phyloP scores from a whole-genome alignment of 2,888 invertebrate species.

The Lasioglossum vierecki region DNA sequence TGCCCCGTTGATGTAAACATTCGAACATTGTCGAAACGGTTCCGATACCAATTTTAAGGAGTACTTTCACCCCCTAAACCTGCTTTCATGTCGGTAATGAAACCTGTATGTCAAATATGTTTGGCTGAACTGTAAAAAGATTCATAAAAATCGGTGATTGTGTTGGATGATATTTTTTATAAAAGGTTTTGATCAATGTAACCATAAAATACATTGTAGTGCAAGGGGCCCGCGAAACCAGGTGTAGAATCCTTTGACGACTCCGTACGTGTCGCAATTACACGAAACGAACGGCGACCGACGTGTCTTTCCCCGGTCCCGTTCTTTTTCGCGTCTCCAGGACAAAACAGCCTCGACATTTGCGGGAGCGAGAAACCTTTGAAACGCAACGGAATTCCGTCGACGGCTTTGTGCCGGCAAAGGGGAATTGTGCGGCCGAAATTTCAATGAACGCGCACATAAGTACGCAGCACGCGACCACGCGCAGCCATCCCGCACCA shows the following conservation, averaged over 20 bases:
- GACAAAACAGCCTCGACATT: conserved; percentile 57
- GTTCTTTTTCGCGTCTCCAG: not conserved
- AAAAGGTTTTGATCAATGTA: not conserved
- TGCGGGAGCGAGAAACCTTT: conserved; percentile 35
- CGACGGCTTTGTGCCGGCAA: conserved; percentile 46
- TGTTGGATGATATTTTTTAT: no score
- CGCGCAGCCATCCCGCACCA: not conserved
- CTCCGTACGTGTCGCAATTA: conserved; percentile 61
- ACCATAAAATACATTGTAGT: not conserved
- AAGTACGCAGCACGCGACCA: not conserved
- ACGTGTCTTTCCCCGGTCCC: not conserved
- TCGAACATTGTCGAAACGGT: no score
- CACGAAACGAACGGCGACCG: conserved; percentile 49
- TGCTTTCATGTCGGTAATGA: no score
- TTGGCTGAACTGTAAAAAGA: no score
- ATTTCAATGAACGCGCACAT: conserved; percentile 53
- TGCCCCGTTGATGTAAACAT: no score
- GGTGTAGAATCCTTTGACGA: conserved; percentile 57
- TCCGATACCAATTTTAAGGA: no score
- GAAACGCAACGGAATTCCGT: conserved; percentile 54
- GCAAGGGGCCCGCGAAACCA: not conserved
- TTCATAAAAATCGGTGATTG: no score
- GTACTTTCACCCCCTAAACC: no score
- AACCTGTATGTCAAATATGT: no score
- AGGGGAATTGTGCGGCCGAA: conserved; percentile 54